A percentile compares a stretch with the other conserved stretches of the same genome.
Evolutionary conservation across 1,140 invertebrate species (phyloP).

Genomic region (Musca vetustissima): DNA sequence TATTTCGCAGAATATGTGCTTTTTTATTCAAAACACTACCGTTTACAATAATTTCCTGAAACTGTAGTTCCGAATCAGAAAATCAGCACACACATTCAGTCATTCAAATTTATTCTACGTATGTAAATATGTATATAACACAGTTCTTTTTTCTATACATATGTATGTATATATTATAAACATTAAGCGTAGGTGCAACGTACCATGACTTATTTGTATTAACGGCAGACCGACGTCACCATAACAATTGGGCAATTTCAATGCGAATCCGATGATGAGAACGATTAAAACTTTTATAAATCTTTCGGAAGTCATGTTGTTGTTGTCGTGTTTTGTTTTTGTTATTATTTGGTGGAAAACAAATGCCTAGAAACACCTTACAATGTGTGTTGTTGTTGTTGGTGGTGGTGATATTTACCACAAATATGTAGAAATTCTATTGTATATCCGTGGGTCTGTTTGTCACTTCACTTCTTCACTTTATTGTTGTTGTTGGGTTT

Average conservation of each 20-base stretch:
- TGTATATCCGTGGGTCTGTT: not conserved
- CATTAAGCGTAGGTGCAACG: conserved; percentile 33
- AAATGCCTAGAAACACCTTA: not conserved
- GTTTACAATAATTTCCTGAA: too few relatives aligned
- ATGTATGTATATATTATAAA: too few relatives aligned
- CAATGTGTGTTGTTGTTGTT: too few relatives aligned
- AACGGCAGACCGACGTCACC: conserved; percentile 38
- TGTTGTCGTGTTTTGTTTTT: not conserved
- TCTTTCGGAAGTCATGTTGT: conserved; percentile 21
- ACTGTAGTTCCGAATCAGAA: too few relatives aligned
- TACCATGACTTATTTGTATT: conserved; percentile 55
- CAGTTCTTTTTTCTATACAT: too few relatives aligned
- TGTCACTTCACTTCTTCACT: not conserved
- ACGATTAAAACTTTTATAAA: not conserved
- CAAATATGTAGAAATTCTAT: not conserved
- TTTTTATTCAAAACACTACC: too few relatives aligned
- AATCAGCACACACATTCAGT: too few relatives aligned
- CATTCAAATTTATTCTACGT: too few relatives aligned
- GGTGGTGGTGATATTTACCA: not conserved
- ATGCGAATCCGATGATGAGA: conserved; percentile 10
- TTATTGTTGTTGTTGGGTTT: not conserved
- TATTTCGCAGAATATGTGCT: too few relatives aligned
- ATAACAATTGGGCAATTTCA: conserved; percentile 15
- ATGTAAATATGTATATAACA: too few relatives aligned
- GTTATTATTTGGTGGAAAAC: not conserved